These are phyloP conservation scores for Oscarella lobularis DNA, from an alignment of 37 sponge, comb jelly and placozoan species.

Conservation along the genomic window DNA sequence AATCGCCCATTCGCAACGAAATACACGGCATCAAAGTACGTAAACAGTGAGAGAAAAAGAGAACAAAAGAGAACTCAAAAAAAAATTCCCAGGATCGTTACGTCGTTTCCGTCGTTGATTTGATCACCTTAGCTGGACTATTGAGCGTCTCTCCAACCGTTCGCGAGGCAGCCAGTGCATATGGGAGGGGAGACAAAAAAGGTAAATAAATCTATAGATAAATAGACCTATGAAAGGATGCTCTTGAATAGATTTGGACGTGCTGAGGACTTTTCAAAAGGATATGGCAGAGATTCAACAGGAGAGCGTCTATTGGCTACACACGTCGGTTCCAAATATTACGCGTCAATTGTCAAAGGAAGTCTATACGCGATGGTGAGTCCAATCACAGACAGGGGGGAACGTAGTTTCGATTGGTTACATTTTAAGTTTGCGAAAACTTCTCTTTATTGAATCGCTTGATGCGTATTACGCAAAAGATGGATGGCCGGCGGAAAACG, in stretches of 20 bases:
- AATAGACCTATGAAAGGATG: not conserved
- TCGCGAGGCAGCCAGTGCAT: slow-evolving; percentile 48
- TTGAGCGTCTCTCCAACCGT: slow-evolving; percentile 50
- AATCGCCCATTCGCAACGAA: not conserved
- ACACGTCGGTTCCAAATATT: slow-evolving; percentile 37
- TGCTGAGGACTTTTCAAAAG: not conserved
- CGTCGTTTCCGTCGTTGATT: slow-evolving; percentile 44
- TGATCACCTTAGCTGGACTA: slow-evolving; percentile 38
- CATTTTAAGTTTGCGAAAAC: slow-evolving; percentile 36
- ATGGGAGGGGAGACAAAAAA: slow-evolving; percentile 51
- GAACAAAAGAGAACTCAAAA: too few relatives aligned
- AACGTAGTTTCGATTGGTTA: slow-evolving; percentile 19
- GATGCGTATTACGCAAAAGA: slow-evolving; percentile 65
- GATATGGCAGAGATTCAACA: slow-evolving; percentile 56
- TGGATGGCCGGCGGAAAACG: slow-evolving; percentile 82
- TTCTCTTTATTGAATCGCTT: slow-evolving; percentile 62
- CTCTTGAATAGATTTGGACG: not conserved
- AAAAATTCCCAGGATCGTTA: slow-evolving; percentile 41
- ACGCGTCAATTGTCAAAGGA: slow-evolving; percentile 36
- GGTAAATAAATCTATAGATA: slow-evolving; percentile 5
- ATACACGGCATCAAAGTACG: not conserved
- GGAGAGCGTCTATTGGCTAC: slow-evolving; percentile 69
- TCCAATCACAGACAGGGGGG: not conserved
- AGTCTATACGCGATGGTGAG: slow-evolving; percentile 51
- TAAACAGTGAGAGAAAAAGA: too few relatives aligned